Conservation (phyloP, 2,888 invertebrate species). For the Sphaeridia pumilis region DNA sequence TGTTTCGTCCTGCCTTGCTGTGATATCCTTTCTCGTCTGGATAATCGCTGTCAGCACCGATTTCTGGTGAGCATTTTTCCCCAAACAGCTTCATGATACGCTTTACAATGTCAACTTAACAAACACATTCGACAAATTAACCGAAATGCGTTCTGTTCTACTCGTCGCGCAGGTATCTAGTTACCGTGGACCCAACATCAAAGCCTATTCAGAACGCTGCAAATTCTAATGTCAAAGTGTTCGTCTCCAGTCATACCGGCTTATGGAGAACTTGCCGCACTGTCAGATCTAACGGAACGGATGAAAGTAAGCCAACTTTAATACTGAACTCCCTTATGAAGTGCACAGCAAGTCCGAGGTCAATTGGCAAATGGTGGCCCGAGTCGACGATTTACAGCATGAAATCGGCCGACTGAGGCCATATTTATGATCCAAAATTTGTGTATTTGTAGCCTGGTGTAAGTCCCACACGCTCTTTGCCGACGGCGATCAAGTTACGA, state of each 20-base stretch:
- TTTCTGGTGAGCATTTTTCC: constrained; percentile 48
- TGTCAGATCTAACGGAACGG: constrained; percentile 7
- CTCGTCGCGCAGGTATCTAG: constrained; percentile 13
- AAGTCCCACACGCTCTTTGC: constrained; percentile 53
- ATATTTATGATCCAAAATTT: too few relatives aligned
- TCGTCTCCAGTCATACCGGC: constrained; percentile 55
- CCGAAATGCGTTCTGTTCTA: too few relatives aligned
- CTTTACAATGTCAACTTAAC: too few relatives aligned
- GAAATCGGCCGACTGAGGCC: too few relatives aligned
- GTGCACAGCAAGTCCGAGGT: too few relatives aligned
- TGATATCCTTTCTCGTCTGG: constrained; percentile 57
- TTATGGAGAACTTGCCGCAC: constrained; percentile 54
- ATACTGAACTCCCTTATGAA: too few relatives aligned
- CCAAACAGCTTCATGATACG: too few relatives aligned
- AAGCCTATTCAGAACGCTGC: too few relatives aligned
- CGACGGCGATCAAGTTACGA: constrained; percentile 43
- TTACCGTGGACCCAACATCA: constrained; percentile 7
- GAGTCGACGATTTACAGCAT: too few relatives aligned
- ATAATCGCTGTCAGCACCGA: constrained; percentile 60
- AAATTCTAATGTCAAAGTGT: too few relatives aligned
- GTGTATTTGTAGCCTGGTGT: constrained; percentile 46
- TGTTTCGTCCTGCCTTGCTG: constrained; percentile 55
- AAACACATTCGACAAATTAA: too few relatives aligned
- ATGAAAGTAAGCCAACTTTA: constrained; percentile 18
- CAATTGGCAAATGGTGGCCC: too few relatives aligned